Evolutionary conservation across 2,888 invertebrate species (phyloP).

Genomic region (Trichogramma evanescens): DNA sequence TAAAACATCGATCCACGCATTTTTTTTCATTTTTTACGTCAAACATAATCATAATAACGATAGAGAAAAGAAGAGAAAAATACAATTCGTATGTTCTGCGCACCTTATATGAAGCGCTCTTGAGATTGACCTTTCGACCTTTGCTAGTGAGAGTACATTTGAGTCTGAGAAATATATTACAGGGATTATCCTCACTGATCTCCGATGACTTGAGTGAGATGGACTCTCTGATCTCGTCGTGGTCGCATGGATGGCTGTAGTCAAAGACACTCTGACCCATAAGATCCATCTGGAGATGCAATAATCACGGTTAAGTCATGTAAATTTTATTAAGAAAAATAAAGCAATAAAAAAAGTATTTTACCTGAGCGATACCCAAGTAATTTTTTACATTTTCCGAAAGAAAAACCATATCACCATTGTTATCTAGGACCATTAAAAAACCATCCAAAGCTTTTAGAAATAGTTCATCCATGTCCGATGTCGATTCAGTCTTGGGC

Average conservation of each 20-base stretch:
- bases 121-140: constrained; percentile 90
- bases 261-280: constrained; percentile 92
- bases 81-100: constrained; percentile 18
- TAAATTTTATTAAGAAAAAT: background rate
- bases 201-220: constrained; percentile 50
- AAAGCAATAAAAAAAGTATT: background rate
- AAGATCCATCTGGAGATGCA: constrained; percentile 75
- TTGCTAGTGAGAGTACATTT: constrained; percentile 93
- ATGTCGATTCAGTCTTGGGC: constrained; percentile 39
- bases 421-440: constrained; percentile 75
- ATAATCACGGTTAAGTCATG: background rate
- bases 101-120: constrained; percentile 94
- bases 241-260: constrained; percentile 92
- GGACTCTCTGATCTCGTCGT: constrained; percentile 73
- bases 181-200: constrained; percentile 45
- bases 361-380: constrained; percentile 86
- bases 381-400: constrained; percentile 87
- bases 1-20: background rate
- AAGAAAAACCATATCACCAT: constrained; percentile 87
- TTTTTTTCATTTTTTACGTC: constrained; percentile 3
- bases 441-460: constrained; percentile 87
- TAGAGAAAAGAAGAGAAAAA: background rate
- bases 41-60: background rate
- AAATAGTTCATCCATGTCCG: constrained; percentile 51
- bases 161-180: constrained; percentile 69